Base-by-base conservation (phyloP, 2,797 vertebrate species). In the Miichthys miiuy region DNA sequence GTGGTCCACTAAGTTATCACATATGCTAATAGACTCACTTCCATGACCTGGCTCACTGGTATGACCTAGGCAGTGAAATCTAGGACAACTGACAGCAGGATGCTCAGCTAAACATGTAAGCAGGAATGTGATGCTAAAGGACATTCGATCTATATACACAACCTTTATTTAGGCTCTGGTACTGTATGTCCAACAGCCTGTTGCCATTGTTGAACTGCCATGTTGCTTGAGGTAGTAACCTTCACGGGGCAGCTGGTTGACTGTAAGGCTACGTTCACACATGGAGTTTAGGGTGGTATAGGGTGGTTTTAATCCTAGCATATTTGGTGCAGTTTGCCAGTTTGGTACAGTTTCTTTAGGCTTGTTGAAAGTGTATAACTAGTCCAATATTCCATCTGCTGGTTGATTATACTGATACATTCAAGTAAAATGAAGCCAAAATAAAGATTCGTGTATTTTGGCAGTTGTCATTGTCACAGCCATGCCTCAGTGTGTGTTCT, bases 21-120 rank as follows among this genome's bases (percentile, higher is more conserved):
- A 34, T 76, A 77, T 68, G 42, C 50, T 55, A 62, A 81, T 34
- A 3, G 42, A 12, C 47, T 73, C n/a, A 60, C 55, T 67, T 50
- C 34, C 4, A 20, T 54, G 41, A 47, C 38, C 47, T 30, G 44
- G 41, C 66, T 75, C 41, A 21, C 25, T 64, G n/a, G 46, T 8
- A 16, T 51, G 16, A 46, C 30, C 17, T 7, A 18, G 50, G 25
- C 34, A 18, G 47, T 10, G 13, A 57, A 30, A 18, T 52, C 34
- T 41, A n/a, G 4, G 23, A 54, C 18, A 27, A 69, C 13, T 50
- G 30, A 38, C 46, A 58, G 46, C 6, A 30, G 5, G n/a, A 55
- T 63, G 54, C 18, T 34, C 17, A 27, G 13, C 10, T 55, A 52
- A 60, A 34, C 23, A 6, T 69, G 23, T 30, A 6, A 18, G 6